Evolutionary conservation across 1,140 invertebrate species (phyloP).

Genomic region (Nymphalis io): DNA sequence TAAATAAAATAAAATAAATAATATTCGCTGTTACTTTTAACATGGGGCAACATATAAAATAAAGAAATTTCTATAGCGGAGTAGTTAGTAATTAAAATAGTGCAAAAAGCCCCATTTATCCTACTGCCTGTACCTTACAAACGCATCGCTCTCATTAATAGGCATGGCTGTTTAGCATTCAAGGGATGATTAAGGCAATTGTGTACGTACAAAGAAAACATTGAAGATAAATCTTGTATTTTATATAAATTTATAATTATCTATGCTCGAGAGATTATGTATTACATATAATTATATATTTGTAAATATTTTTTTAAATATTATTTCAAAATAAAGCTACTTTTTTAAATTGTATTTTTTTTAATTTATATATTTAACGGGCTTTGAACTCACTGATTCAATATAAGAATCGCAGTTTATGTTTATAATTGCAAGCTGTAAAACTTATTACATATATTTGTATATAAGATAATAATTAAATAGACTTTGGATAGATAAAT

Average conservation of each 20-base stretch:
- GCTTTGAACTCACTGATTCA: no score
- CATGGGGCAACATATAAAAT: conserved; percentile 21
- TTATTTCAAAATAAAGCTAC: no score
- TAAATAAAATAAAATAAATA: background rate
- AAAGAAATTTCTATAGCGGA: conserved; percentile 38
- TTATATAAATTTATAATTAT: background rate
- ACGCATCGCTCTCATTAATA: conserved; percentile 42
- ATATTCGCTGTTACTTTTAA: conserved; percentile 7
- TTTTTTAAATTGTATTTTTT: no score
- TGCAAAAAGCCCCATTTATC: conserved; percentile 43
- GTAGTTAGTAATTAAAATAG: conserved; percentile 58
- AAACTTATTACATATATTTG: no score
- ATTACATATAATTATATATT: no score
- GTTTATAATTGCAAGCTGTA: no score
- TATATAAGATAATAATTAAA: no score
- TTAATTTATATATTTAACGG: no score
- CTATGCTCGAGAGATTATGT: no score
- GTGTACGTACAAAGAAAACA: background rate
- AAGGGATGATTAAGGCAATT: conserved; percentile 35
- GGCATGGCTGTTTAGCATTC: conserved; percentile 44
- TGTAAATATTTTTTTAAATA: no score
- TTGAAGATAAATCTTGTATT: conserved; percentile 1
- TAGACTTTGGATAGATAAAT: no score
- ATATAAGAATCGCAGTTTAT: no score
- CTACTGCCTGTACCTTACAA: conserved; percentile 1